These are phyloP conservation scores for Drosophila santomea DNA, from an alignment of 1,140 invertebrate species.

Conservation along the genomic window DNA sequence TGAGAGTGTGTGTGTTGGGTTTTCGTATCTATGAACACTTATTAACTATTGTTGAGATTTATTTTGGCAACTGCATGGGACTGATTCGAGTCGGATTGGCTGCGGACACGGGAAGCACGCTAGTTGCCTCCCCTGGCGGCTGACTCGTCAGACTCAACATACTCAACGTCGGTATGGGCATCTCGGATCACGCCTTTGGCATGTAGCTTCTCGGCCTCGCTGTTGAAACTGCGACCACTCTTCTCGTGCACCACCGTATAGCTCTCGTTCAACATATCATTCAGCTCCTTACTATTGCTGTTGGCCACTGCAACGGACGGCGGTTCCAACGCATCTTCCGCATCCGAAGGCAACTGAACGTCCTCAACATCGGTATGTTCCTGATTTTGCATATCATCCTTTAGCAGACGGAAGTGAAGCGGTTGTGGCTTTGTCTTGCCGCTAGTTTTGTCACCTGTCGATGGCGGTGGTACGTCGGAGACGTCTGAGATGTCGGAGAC, in stretches of 20 bases:
- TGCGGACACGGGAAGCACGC: conserved; percentile 14
- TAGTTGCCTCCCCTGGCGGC: conserved; percentile 75
- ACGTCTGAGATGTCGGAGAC: conserved; percentile 54
- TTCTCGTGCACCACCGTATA: conserved; percentile 85
- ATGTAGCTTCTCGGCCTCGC: conserved; percentile 85
- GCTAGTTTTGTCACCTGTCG: conserved; percentile 18
- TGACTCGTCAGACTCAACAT: conserved; percentile 84
- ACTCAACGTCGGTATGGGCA: conserved; percentile 86
- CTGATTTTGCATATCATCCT: conserved; percentile 61
- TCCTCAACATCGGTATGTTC: conserved; percentile 86
- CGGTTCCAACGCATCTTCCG: conserved; percentile 80
- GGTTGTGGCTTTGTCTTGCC: conserved; percentile 48
- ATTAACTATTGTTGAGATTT: conserved; percentile 63
- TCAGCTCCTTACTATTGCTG: conserved; percentile 70
- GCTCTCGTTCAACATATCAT: conserved; percentile 83
- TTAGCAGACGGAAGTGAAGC: conserved; percentile 53
- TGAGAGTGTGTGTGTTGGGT: conserved; percentile 66
- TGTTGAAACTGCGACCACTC: conserved; percentile 82
- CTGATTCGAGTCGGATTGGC: conserved; percentile 25
- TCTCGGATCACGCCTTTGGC: conserved; percentile 85
- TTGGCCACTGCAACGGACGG: conserved; percentile 41
- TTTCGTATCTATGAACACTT: conserved; percentile 59
- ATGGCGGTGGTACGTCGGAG: conserved; percentile 39
- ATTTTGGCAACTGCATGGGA: conserved; percentile 30
- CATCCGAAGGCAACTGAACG: conserved; percentile 85